Conservation (phyloP, 2,797 vertebrate species). For the Iguana delicatissima region DNA sequence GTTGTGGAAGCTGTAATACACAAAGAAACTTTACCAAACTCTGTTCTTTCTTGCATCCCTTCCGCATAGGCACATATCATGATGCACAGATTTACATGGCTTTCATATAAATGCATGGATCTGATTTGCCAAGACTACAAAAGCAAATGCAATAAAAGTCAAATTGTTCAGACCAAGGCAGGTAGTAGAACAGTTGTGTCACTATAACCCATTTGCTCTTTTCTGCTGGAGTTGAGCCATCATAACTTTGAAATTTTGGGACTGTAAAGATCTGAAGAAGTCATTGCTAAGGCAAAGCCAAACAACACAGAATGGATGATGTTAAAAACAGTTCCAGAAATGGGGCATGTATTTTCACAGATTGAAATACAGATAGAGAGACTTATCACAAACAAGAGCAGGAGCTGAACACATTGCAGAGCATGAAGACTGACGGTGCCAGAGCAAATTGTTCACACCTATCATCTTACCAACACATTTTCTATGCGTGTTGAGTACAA, state of each 20-base stretch:
- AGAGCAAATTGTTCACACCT: conserved; percentile 30
- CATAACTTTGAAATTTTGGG: neutral
- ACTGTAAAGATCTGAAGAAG: neutral
- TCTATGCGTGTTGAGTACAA: conserved; percentile 79
- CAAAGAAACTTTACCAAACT: too few species aligned
- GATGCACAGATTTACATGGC: accelerated
- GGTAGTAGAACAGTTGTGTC: neutral
- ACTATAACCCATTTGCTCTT: neutral
- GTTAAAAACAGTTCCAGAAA: conserved; percentile 56
- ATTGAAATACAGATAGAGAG: conserved; percentile 60
- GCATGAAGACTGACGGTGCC: conserved; percentile 60
- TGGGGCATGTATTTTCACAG: conserved; percentile 43
- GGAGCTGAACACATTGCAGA: conserved; percentile 25
- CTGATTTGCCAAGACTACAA: neutral
- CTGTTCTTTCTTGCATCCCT: neutral
- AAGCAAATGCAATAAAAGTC: neutral
- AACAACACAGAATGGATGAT: conserved; percentile 37
- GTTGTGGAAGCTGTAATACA: neutral
- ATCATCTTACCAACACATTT: conserved; percentile 84
- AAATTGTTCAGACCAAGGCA: neutral
- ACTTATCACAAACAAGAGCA: conserved; percentile 63
- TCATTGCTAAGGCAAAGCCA: conserved; percentile 44
- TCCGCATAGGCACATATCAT: neutral
- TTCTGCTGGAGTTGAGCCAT: conserved; percentile 15
- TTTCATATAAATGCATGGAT: neutral